Percentiles rank a stretch among this genome's conserved stretches.
Evolutionary conservation across 2,888 invertebrate species (phyloP).

Genomic region (Thera britannica): DNA sequence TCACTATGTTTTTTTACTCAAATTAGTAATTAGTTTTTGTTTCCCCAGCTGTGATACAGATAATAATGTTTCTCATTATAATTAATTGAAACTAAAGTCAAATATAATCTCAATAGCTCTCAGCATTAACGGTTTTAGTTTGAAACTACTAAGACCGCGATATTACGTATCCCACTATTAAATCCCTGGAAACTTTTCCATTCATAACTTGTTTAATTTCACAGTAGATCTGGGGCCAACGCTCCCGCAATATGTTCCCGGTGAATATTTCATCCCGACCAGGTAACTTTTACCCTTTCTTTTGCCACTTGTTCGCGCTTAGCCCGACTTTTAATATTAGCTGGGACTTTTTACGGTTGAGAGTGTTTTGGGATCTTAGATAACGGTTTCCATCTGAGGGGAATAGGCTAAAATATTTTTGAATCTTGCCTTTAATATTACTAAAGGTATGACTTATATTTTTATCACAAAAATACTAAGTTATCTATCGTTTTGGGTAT

Average conservation of each 20-base stretch:
- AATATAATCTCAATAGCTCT: constrained; percentile 28
- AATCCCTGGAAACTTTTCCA: constrained; percentile 56
- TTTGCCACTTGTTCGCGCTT: constrained; percentile 56
- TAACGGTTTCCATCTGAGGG: constrained; percentile 18
- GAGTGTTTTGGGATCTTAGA: constrained; percentile 28
- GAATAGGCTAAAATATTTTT: background rate
- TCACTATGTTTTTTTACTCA: background rate
- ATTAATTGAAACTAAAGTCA: constrained; percentile 21
- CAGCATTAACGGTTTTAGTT: constrained; percentile 33
- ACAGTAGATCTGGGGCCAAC: constrained; percentile 55
- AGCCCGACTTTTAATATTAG: constrained; percentile 61
- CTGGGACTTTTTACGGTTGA: constrained; percentile 37
- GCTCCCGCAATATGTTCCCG: constrained; percentile 56
- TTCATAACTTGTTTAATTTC: constrained; percentile 72
- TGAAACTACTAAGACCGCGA: constrained; percentile 44
- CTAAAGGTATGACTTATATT: background rate
- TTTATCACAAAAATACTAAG: too few relatives aligned
- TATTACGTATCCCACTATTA: constrained; percentile 60
- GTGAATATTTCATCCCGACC: constrained; percentile 61
- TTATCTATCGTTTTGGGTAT: background rate
- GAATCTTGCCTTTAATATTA: background rate
- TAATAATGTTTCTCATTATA: constrained; percentile 10
- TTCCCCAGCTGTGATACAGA: background rate
- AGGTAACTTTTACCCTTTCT: constrained; percentile 56
- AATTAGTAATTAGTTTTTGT: background rate